Evolutionary conservation across 2,797 vertebrate genomes (phyloP).

Genomic region (Cheirogaleus major): DNA sequence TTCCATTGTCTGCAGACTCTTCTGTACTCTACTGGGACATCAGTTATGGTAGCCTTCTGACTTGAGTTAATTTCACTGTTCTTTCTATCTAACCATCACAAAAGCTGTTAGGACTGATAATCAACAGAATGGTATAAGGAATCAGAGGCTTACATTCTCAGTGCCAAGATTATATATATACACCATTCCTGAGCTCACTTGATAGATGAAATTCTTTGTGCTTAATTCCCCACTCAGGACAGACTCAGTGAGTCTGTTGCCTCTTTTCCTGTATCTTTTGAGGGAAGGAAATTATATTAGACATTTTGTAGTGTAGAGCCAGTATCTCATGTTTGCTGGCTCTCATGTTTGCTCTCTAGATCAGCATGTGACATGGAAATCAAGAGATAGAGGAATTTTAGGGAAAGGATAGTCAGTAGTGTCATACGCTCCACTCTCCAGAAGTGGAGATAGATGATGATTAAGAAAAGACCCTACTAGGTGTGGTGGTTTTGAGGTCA

Average conservation of each 20-base stretch:
- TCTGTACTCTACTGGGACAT: not conserved
- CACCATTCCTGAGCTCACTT: not conserved
- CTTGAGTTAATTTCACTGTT: not conserved
- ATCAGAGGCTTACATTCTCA: not conserved
- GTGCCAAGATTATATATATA: not conserved
- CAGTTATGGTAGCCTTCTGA: not conserved
- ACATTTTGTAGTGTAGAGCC: not conserved
- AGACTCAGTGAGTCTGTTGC: not conserved
- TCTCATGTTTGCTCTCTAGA: not conserved
- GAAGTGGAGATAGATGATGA: not conserved
- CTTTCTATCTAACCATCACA: not conserved
- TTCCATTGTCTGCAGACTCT: not conserved
- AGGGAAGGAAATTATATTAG: not conserved
- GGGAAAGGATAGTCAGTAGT: not conserved
- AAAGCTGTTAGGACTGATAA: not conserved
- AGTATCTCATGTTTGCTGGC: not conserved
- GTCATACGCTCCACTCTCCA: not conserved
- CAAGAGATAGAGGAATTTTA: slow-evolving; percentile 11
- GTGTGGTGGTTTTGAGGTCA: slow-evolving; percentile 1
- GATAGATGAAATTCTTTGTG: not conserved
- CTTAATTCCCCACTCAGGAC: not conserved
- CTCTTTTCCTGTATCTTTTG: not conserved
- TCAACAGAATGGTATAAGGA: not conserved
- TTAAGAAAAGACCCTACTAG: not conserved
- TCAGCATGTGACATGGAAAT: not conserved